phyloP scores from a whole-genome alignment of 2,888 invertebrate species.

The Amaurobius ferox region DNA sequence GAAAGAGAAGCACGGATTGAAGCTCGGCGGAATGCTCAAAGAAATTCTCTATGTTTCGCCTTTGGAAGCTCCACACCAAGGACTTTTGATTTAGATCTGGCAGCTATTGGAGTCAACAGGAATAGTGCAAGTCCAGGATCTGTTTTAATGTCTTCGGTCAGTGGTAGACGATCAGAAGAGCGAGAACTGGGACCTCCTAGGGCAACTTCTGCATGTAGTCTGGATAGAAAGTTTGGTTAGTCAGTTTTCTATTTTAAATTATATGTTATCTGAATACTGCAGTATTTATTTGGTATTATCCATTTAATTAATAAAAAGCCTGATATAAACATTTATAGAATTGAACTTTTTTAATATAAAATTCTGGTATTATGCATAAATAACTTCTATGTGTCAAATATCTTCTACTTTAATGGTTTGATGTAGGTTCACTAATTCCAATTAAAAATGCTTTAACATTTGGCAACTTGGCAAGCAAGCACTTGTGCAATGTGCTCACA shows the following conservation, averaged over 20 bases:
- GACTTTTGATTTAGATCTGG: constrained; percentile 78
- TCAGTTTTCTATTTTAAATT: neutral
- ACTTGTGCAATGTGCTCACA: too few species aligned
- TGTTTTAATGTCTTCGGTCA: constrained; percentile 61
- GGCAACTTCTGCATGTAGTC: constrained; percentile 66
- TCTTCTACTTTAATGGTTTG: too few species aligned
- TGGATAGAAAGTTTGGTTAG: constrained; percentile 68
- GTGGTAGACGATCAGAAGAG: constrained; percentile 56
- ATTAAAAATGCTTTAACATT: too few species aligned
- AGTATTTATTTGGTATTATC: too few species aligned
- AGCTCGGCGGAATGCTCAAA: constrained; percentile 86
- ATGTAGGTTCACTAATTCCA: too few species aligned
- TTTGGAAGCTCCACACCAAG: constrained; percentile 95
- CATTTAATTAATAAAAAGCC: too few species aligned
- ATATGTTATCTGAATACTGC: too few species aligned
- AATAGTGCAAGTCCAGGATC: constrained; percentile 78
- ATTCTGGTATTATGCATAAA: too few species aligned
- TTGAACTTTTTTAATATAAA: too few species aligned
- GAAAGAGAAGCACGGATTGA: constrained; percentile 90
- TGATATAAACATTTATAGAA: too few species aligned
- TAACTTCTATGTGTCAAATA: too few species aligned
- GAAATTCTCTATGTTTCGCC: constrained; percentile 87
- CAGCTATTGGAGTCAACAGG: constrained; percentile 83
- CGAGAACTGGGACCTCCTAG: constrained; percentile 43
- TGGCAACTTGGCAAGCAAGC: too few species aligned